These are phyloP conservation scores for Galagoides demidoff DNA, from an alignment of 2,797 vertebrate species.

Conservation along the genomic window DNA sequence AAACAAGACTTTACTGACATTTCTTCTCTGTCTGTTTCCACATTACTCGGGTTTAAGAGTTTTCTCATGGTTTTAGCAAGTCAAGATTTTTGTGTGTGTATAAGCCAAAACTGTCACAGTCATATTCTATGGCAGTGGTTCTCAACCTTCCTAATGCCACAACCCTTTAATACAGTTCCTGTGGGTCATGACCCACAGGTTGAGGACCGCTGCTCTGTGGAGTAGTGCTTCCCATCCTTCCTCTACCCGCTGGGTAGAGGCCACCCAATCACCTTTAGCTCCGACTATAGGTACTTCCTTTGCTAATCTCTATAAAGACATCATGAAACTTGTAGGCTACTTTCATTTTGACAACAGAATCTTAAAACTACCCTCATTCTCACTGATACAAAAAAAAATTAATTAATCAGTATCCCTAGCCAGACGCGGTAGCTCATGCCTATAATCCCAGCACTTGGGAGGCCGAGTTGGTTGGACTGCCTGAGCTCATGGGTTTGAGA, in stretches of 20 bases:
- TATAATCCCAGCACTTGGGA: too few relatives aligned
- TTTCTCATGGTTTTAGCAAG: slow-evolving; percentile 11
- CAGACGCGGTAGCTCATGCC: too few relatives aligned
- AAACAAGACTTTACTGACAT: slow-evolving; percentile 1
- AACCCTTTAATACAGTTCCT: too few relatives aligned
- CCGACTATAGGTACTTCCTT: background rate
- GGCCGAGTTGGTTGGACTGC: too few relatives aligned
- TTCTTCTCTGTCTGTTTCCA: background rate
- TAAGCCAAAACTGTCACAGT: background rate
- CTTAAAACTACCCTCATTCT: background rate
- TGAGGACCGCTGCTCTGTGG: background rate
- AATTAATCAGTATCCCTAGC: background rate
- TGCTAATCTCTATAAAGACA: slow-evolving; percentile 1
- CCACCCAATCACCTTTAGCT: background rate
- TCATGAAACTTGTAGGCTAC: background rate
- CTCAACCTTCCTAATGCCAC: background rate
- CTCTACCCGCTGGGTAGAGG: background rate
- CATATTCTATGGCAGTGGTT: background rate
- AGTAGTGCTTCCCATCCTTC: slow-evolving; percentile 15
- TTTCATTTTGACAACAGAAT: slow-evolving; percentile 27
- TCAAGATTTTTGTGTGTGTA: background rate
- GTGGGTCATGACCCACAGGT: too few relatives aligned
- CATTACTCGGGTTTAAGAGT: background rate
- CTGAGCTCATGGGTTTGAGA: too few relatives aligned
- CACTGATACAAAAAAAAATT: background rate